Percentiles rank a stretch among this genome's conserved stretches.
phyloP scores from a whole-genome alignment of 2,113 vertebrate genomes.

The Dunckerocampus dactyliophorus region DNA sequence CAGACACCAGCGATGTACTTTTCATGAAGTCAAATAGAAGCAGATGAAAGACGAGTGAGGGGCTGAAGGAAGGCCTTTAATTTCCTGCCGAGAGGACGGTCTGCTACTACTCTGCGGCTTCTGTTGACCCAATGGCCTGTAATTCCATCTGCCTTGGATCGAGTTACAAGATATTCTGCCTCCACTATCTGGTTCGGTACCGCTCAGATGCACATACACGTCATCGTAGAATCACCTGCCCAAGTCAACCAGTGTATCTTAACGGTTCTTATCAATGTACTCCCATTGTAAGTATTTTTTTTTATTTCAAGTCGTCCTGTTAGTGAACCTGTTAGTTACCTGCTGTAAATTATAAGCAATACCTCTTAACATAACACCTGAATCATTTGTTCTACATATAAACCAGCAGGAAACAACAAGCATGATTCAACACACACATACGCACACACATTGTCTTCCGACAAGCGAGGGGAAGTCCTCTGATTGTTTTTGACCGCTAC shows the following conservation, averaged over 20 bases:
- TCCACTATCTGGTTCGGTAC: slow-evolving; percentile 14
- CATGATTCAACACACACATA: background rate
- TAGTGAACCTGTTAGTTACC: too few relatives aligned
- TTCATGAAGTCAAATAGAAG: slow-evolving; percentile 65
- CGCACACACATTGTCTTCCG: too few relatives aligned
- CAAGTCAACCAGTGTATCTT: background rate
- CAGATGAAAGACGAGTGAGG: slow-evolving; percentile 66
- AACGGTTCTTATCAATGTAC: background rate
- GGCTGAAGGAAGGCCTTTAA: slow-evolving; percentile 74
- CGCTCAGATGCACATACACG: slow-evolving; percentile 29
- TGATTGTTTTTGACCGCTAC: slow-evolving; percentile 28
- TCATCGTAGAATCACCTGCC: slow-evolving; percentile 13
- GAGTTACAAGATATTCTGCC: slow-evolving; percentile 33
- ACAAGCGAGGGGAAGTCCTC: slow-evolving; percentile 6
- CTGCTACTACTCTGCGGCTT: slow-evolving; percentile 51
- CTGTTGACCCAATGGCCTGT: slow-evolving; percentile 64
- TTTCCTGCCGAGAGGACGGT: slow-evolving; percentile 68
- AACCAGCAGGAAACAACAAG: background rate
- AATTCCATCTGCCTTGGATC: slow-evolving; percentile 56
- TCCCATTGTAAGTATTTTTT: too few relatives aligned
- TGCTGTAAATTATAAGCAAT: too few relatives aligned
- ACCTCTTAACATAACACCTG: too few relatives aligned
- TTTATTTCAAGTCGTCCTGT: too few relatives aligned
- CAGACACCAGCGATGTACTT: slow-evolving; percentile 56
- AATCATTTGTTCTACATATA: too few relatives aligned